Percentiles rank a stretch among this genome's conserved stretches.
Evolutionary conservation across 2,113 vertebrate species (phyloP).

Genomic region (Menura novaehollandiae): DNA sequence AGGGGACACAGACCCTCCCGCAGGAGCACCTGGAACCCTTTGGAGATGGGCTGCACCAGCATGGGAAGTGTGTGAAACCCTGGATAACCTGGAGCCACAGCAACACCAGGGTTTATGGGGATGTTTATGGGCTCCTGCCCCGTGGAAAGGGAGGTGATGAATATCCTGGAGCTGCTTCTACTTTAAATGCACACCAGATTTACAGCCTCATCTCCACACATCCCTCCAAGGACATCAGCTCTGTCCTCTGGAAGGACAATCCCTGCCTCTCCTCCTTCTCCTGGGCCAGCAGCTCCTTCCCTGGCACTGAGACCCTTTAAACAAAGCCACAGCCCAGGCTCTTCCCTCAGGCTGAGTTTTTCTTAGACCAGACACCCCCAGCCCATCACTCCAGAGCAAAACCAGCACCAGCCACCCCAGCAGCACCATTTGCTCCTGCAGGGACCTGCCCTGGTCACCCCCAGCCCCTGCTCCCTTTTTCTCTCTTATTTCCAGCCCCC

Average conservation of each 20-base stretch:
- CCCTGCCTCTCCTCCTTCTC: background rate
- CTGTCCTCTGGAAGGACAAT: background rate
- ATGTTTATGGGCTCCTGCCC: background rate
- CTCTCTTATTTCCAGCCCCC: background rate
- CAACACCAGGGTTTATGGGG: rapidly evolving
- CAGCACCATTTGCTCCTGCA: background rate
- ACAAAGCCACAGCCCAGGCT: background rate
- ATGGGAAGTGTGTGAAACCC: rapidly evolving
- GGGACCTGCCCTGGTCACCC: background rate
- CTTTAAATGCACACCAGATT: background rate
- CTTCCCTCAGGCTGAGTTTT: background rate
- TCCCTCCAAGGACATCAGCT: background rate
- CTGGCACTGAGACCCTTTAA: background rate
- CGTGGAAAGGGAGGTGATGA: background rate
- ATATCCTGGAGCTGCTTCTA: background rate
- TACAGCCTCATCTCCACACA: background rate
- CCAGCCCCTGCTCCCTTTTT: background rate
- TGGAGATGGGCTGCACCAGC: rapidly evolving
- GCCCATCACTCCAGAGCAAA: background rate
- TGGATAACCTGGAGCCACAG: background rate
- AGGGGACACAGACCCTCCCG: background rate
- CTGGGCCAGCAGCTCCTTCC: background rate
- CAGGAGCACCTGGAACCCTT: background rate
- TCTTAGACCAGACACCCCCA: background rate
- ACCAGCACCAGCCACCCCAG: background rate